phyloP scores from a whole-genome alignment of 2,888 invertebrate genomes.

The Lobophora halterata region DNA sequence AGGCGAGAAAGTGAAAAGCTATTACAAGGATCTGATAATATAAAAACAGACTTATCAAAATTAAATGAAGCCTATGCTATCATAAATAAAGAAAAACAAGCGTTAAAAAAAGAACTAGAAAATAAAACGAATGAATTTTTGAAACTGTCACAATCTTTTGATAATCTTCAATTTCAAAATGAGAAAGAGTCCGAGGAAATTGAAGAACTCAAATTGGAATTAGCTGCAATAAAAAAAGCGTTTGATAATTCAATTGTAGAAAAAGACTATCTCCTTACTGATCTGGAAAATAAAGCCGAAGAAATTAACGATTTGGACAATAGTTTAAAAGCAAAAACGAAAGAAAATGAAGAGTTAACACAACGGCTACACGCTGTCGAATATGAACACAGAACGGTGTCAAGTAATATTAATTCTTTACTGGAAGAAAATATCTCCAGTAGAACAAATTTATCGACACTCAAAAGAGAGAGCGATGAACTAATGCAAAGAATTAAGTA shows the following conservation, averaged over 20 bases:
- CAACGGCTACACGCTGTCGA: conserved; percentile 39
- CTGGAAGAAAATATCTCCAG: conserved; percentile 46
- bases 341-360: conserved; percentile 48
- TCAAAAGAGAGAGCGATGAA: conserved; percentile 49
- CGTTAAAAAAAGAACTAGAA: conserved; percentile 38
- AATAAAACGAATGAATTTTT: conserved; percentile 40
- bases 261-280: conserved; percentile 40
- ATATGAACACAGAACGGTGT: conserved; percentile 35
- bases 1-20: conserved; percentile 49
- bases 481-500: conserved; percentile 47
- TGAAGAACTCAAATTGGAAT: conserved; percentile 37
- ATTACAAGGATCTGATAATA: conserved; percentile 38
- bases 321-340: conserved; percentile 45
- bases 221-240: conserved; percentile 34
- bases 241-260: conserved; percentile 39
- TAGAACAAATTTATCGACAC: conserved; percentile 37
- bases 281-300: conserved; percentile 42
- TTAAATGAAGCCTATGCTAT: conserved; percentile 38
- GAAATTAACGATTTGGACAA: conserved; percentile 45
- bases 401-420: conserved; percentile 39
- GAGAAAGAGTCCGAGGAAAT: conserved; percentile 31
- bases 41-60: conserved; percentile 41
- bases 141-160: conserved; percentile 18
- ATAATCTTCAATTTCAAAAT: conserved; percentile 17
- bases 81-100: conserved; percentile 42